Conservation (phyloP, 2,888 invertebrate species). For the Tetrapedia diversipes region DNA sequence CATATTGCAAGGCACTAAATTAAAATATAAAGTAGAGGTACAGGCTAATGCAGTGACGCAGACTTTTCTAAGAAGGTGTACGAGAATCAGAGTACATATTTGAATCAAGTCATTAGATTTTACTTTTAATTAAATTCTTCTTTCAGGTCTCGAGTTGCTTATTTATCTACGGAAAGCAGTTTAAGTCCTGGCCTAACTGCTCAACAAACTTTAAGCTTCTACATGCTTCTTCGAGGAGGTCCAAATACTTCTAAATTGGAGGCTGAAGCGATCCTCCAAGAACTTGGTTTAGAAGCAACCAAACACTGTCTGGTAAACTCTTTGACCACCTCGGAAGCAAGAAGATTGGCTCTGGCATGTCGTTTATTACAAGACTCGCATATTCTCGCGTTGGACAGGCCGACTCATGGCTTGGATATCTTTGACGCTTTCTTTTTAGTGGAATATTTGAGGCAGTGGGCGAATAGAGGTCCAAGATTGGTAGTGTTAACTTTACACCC, state of each 20-base stretch:
- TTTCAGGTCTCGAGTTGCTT: constrained; percentile 87
- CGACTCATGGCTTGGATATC: constrained; percentile 95
- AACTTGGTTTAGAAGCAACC: constrained; percentile 95
- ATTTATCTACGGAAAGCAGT: constrained; percentile 89
- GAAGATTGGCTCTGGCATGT: constrained; percentile 94
- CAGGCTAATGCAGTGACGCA: too few species aligned
- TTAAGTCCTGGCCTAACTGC: constrained; percentile 95
- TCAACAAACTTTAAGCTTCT: constrained; percentile 93
- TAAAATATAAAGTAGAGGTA: too few species aligned
- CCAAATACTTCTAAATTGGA: constrained; percentile 86
- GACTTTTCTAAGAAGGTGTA: too few species aligned
- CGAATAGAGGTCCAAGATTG: constrained; percentile 88
- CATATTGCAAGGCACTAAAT: too few species aligned
- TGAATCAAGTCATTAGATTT: too few species aligned
- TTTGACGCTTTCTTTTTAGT: constrained; percentile 98
- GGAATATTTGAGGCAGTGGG: constrained; percentile 97
- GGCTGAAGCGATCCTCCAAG: constrained; percentile 93
- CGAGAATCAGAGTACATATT: too few species aligned
- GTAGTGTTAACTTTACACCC: constrained; percentile 96
- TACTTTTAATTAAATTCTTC: not conserved
- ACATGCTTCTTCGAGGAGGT: constrained; percentile 89
- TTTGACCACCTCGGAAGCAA: constrained; percentile 93
- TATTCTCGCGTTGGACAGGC: constrained; percentile 93
- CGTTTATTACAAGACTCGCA: constrained; percentile 94
- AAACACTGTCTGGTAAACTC: constrained; percentile 93